phyloP scores from a whole-genome alignment of 2,888 invertebrate genomes.

The Nycteola revayana region DNA sequence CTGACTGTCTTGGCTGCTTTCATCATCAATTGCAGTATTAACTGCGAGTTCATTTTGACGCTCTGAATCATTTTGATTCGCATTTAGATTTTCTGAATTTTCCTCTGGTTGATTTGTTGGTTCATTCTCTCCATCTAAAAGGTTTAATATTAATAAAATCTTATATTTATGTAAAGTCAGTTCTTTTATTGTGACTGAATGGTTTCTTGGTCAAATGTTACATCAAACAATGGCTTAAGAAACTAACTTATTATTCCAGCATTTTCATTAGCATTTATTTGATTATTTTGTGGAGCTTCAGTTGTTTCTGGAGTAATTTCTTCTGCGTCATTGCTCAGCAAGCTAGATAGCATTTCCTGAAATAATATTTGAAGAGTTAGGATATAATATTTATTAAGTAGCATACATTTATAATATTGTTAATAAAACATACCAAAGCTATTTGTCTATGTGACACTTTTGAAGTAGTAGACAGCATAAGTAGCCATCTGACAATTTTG shows the following conservation, averaged over 20 bases:
- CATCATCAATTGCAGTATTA: conserved; percentile 40
- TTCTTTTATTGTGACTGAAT: no score
- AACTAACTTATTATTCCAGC: conserved; percentile 7
- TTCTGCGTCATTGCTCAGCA: conserved; percentile 60
- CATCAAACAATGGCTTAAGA: no score
- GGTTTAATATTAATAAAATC: no score
- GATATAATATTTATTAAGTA: no score
- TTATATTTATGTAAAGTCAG: no score
- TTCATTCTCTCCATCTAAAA: conserved; percentile 2
- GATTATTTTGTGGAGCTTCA: conserved; percentile 3
- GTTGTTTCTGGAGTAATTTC: conserved; percentile 18
- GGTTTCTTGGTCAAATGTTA: no score
- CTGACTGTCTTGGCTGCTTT: conserved; percentile 44
- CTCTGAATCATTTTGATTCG: neutral
- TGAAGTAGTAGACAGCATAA: conserved; percentile 55
- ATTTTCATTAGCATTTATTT: neutral
- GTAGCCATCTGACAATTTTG: conserved; percentile 60
- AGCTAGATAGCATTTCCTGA: conserved; percentile 59
- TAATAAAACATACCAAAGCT: conserved; percentile 64
- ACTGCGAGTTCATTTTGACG: conserved; percentile 11
- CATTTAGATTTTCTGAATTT: neutral
- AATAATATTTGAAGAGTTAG: no score
- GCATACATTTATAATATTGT: no score
- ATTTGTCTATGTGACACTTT: conserved; percentile 63
- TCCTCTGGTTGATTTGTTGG: conserved; percentile 1